A percentile compares a stretch with the other conserved stretches of the same genome.
Conservation (phyloP, 2,888 invertebrate species). For the Zonitis immaculata region DNA sequence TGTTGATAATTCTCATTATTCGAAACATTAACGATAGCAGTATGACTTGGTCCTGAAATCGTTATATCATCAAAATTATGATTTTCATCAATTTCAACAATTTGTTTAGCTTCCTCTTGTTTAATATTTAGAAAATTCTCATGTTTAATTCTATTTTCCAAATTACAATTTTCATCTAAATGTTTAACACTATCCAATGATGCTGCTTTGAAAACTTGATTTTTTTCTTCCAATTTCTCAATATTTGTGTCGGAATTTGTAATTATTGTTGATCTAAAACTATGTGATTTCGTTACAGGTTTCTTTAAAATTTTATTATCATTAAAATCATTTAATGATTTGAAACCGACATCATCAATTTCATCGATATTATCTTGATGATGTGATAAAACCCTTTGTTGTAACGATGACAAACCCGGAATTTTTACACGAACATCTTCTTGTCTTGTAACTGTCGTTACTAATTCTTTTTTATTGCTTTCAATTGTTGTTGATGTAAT, state of each 20-base stretch:
- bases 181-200: conserved; percentile 59
- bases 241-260: conserved; percentile 12
- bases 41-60: conserved; percentile 43
- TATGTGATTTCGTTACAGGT: conserved; percentile 66
- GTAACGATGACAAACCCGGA: conserved; percentile 53
- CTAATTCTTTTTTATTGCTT: conserved; percentile 14
- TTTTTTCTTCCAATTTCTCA: background rate
- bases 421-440: conserved; percentile 47
- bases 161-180: conserved; percentile 48
- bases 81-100: background rate
- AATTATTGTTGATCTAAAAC: conserved; percentile 58
- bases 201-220: conserved; percentile 37
- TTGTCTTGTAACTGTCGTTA: conserved; percentile 19
- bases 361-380: conserved; percentile 34
- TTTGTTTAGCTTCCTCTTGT: background rate
- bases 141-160: conserved; percentile 7
- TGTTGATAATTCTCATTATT: conserved; percentile 19
- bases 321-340: conserved; percentile 42
- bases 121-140: conserved; percentile 13
- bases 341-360: conserved; percentile 38
- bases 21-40: conserved; percentile 38
- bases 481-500: conserved; percentile 21
- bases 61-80: conserved; percentile 27
- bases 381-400: conserved; percentile 51
- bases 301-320: conserved; percentile 48